Conservation (phyloP, 2,888 invertebrate genomes). For the Diaphora mendica region DNA sequence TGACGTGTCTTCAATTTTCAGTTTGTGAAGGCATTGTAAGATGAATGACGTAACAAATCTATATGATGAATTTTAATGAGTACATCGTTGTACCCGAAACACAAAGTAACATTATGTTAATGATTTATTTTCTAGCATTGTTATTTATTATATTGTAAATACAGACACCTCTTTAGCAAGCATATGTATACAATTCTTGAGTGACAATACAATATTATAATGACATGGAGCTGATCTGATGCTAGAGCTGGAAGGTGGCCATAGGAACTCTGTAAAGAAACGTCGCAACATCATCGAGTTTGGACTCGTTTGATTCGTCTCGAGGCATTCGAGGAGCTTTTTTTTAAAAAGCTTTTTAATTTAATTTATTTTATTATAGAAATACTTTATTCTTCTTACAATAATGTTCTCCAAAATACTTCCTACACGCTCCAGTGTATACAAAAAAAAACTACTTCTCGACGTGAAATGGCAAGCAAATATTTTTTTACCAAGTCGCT, state of each 20-base stretch:
- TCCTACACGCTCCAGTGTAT: slow-evolving; percentile 4
- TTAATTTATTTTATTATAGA: too few relatives aligned
- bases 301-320: too few relatives aligned
- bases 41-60: slow-evolving; percentile 29
- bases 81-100: slow-evolving; percentile 22
- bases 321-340: too few relatives aligned
- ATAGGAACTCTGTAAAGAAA: too few relatives aligned
- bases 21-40: slow-evolving; percentile 9
- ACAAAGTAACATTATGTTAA: slow-evolving; percentile 12
- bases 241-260: too few relatives aligned
- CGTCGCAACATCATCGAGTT: too few relatives aligned
- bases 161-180: background rate
- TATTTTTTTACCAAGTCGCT: slow-evolving; percentile 44
- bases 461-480: slow-evolving; percentile 40
- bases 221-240: too few relatives aligned
- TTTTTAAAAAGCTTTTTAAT: too few relatives aligned
- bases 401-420: background rate
- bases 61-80: slow-evolving; percentile 42
- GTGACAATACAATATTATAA: too few relatives aligned
- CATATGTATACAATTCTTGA: too few relatives aligned
- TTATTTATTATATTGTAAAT: background rate
- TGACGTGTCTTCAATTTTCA: background rate
- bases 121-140: background rate
- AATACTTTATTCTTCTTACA: too few relatives aligned
- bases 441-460: slow-evolving; percentile 16